Evolutionary conservation across 2,888 invertebrate genomes (phyloP).

Genomic region (Dexiosoma caninum): DNA sequence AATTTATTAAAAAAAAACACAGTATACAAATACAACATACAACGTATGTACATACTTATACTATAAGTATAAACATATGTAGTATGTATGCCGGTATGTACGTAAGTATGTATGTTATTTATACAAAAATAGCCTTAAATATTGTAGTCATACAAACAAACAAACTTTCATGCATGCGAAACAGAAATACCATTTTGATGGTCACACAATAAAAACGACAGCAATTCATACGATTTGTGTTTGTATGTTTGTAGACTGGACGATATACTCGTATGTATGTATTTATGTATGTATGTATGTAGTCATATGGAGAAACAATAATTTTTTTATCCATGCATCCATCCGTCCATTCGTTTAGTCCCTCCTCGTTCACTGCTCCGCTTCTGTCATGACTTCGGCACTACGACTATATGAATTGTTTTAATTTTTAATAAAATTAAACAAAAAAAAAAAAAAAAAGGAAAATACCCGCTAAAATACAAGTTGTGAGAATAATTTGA

Average conservation of each 20-base stretch:
- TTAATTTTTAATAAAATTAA: conserved; percentile 20
- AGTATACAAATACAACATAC: conserved; percentile 10
- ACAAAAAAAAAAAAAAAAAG: not conserved
- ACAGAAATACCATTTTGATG: conserved; percentile 39
- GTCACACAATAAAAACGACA: conserved; percentile 48
- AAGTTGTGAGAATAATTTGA: conserved; percentile 24
- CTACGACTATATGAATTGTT: conserved; percentile 16
- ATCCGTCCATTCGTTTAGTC: not conserved
- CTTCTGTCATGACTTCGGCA: not conserved
- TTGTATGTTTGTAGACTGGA: not conserved
- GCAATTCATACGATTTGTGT: not conserved
- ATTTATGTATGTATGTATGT: too few relatives aligned
- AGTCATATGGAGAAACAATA: not conserved
- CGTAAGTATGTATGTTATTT: not conserved
- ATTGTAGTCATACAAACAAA: conserved; percentile 8
- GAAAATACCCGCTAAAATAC: not conserved
- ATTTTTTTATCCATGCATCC: conserved; percentile 13
- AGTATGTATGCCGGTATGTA: too few relatives aligned
- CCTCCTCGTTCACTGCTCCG: not conserved
- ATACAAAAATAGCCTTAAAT: conserved; percentile 33
- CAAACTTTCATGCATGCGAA: not conserved
- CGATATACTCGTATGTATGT: too few relatives aligned
- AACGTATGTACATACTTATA: too few relatives aligned
- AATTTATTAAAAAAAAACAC: conserved; percentile 27
- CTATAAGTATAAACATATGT: too few relatives aligned